A percentile compares a stretch with the other conserved stretches of the same genome.
phyloP scores from a whole-genome alignment of 2,888 invertebrate genomes.

The Xestobium rufovillosum region DNA sequence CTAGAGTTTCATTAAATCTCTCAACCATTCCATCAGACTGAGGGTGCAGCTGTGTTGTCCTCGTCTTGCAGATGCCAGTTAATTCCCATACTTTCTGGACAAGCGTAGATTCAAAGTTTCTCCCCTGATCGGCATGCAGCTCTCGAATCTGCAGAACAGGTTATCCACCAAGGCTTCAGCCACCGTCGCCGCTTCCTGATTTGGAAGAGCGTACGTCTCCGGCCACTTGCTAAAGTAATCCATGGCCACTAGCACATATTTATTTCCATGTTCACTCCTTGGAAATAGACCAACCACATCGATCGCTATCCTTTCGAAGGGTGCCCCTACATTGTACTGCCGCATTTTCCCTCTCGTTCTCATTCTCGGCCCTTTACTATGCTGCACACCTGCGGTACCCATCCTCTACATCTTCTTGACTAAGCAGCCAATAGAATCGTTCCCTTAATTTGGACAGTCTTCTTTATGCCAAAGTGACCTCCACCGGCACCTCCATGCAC shows the following conservation, averaged over 20 bases:
- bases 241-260: conserved; percentile 1
- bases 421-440: conserved; percentile 1
- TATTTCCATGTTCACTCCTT: background rate
- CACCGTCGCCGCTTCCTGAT: background rate
- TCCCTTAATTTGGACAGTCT: background rate
- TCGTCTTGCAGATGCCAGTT: background rate
- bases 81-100: background rate
- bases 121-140: background rate
- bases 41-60: background rate
- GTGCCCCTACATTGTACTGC: background rate
- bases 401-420: background rate
- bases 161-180: conserved; percentile 1
- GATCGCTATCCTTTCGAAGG: background rate
- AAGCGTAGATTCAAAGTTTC: background rate
- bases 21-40: conserved; percentile 4
- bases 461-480: background rate
- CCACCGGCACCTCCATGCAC: conserved; percentile 2
- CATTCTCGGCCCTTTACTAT: conserved; percentile 3
- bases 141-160: conserved; percentile 1
- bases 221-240: conserved; percentile 3
- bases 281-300: background rate
- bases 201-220: background rate
- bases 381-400: background rate
- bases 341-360: conserved; percentile 2
- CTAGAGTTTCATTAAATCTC: conserved; percentile 5